Conservation (phyloP, 2,888 invertebrate genomes). For the Philopedon plagiatum region DNA sequence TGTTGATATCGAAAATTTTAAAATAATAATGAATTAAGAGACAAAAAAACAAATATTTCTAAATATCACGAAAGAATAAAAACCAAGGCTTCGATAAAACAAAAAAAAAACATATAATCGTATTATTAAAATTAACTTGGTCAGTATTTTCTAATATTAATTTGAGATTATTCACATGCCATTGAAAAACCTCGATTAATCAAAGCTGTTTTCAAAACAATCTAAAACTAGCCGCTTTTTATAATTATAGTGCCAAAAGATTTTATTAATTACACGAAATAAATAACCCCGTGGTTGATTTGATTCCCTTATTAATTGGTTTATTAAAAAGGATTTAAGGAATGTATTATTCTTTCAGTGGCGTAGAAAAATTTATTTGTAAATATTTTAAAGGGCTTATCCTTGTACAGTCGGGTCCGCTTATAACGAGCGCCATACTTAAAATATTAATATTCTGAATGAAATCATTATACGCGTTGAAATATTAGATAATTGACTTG, state of each 20-base stretch:
- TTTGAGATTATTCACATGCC: slow-evolving; percentile 1
- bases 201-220: slow-evolving; percentile 9
- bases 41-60: too few relatives aligned
- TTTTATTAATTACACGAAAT: slow-evolving; percentile 33
- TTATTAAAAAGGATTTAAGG: slow-evolving; percentile 4
- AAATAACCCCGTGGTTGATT: slow-evolving; percentile 5
- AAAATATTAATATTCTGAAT: too few relatives aligned
- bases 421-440: too few relatives aligned
- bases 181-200: slow-evolving; percentile 5
- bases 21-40: too few relatives aligned
- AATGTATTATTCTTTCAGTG: not conserved
- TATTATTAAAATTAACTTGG: not conserved
- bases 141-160: not conserved
- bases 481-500: too few relatives aligned
- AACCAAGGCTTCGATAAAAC: not conserved
- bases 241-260: slow-evolving; percentile 35
- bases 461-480: too few relatives aligned
- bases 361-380: not conserved
- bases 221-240: slow-evolving; percentile 18
- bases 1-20: too few relatives aligned
- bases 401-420: too few relatives aligned
- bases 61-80: too few relatives aligned
- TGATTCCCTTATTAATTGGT: slow-evolving; percentile 14
- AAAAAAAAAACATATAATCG: not conserved
- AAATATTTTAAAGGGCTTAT: too few relatives aligned